These are phyloP conservation scores for Anas bahamensis DNA, from an alignment of 2,797 vertebrate genomes.

Conservation along the genomic window DNA sequence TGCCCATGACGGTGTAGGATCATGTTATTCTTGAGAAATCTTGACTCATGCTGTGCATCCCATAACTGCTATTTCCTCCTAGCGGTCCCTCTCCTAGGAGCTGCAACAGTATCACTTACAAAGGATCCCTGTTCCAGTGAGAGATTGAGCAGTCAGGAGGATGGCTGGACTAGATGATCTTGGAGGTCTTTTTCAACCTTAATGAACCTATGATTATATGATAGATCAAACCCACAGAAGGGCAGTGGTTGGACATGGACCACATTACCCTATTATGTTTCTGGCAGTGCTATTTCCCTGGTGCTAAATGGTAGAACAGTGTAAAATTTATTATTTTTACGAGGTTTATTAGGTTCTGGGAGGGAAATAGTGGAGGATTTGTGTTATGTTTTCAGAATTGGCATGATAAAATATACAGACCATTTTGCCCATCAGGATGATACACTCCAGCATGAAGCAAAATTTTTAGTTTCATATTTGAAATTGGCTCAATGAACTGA, in stretches of 20 bases:
- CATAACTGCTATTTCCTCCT: background rate
- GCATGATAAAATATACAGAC: background rate
- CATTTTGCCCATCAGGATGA: background rate
- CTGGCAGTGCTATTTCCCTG: background rate
- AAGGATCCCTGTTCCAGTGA: background rate
- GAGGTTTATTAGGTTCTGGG: background rate
- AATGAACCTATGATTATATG: no score
- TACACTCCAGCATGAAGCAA: background rate
- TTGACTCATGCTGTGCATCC: background rate
- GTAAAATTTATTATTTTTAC: background rate
- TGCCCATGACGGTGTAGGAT: background rate
- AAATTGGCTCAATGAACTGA: background rate
- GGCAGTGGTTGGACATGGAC: background rate
- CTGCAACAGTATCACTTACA: background rate
- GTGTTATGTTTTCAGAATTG: background rate
- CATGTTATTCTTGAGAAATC: background rate
- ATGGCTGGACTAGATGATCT: no score
- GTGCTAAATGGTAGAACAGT: background rate
- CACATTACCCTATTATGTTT: background rate
- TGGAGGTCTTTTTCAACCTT: no score
- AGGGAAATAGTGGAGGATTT: background rate
- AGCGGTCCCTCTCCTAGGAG: background rate
- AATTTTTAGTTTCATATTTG: background rate
- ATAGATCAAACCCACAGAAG: background rate
- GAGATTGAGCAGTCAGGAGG: background rate